phyloP scores from a whole-genome alignment of 2,888 invertebrate genomes.

The Napeogenes sylphis region DNA sequence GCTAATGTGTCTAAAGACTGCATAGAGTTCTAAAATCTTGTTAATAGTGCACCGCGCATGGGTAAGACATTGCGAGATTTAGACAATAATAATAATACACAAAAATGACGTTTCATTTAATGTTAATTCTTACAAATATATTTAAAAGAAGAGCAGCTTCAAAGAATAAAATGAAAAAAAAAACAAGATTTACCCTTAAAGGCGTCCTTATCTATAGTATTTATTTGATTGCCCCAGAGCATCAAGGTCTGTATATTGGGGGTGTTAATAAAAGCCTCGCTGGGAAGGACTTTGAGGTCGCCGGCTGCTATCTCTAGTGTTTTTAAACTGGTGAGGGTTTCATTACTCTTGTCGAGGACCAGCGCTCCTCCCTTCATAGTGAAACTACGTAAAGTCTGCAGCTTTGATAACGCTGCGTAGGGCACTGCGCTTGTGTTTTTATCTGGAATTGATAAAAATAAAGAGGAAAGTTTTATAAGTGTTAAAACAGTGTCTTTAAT shows the following conservation, averaged over 20 bases:
- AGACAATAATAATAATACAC: too few species aligned
- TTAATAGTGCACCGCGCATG: too few species aligned
- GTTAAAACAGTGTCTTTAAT: too few species aligned
- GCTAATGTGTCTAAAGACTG: too few species aligned
- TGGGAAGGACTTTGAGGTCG: constrained; percentile 11
- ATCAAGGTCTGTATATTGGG: constrained; percentile 27
- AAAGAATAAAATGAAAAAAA: too few species aligned
- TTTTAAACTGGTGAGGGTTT: constrained; percentile 13
- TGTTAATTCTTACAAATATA: too few species aligned
- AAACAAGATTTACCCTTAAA: constrained; percentile 35
- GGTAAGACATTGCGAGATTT: too few species aligned
- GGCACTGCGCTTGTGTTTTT: constrained; percentile 21
- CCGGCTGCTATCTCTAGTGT: constrained; percentile 26
- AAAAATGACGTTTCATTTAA: too few species aligned
- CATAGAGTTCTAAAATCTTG: too few species aligned
- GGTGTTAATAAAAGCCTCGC: constrained; percentile 34
- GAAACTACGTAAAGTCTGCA: constrained; percentile 22
- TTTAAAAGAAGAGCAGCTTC: too few species aligned
- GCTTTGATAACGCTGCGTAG: constrained; percentile 19
- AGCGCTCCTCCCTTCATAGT: constrained; percentile 19
- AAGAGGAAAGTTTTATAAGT: too few species aligned
- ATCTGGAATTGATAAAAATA: constrained; percentile 10
- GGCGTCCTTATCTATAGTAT: constrained; percentile 34
- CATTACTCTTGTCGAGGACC: constrained; percentile 19
- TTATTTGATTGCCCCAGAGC: constrained; percentile 27